Evolutionary conservation across 1,140 invertebrate species (phyloP).

Genomic region (Bombus soroeensis): DNA sequence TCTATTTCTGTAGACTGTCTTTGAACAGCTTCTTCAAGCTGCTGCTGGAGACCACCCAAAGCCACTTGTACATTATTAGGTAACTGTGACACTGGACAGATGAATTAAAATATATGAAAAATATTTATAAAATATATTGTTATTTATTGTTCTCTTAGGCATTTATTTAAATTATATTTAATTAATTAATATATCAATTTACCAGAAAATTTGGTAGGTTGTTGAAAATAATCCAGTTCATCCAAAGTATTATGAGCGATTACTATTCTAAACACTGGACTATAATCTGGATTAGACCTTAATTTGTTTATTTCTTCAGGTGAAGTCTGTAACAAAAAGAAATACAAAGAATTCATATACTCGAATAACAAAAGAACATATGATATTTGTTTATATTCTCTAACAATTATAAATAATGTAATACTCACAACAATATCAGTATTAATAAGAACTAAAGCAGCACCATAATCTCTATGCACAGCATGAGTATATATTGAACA

Average conservation of each 20-base stretch:
- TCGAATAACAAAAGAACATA: no score
- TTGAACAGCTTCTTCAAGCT: conserved; percentile 81
- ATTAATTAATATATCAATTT: conserved; percentile 50
- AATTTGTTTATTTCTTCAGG: conserved; percentile 75
- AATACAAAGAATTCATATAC: not conserved
- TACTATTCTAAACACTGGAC: conserved; percentile 79
- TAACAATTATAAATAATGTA: not conserved
- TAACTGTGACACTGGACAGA: conserved; percentile 73
- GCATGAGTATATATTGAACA: conserved; percentile 82
- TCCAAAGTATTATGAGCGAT: conserved; percentile 72
- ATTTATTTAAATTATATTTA: not conserved
- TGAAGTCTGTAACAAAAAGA: conserved; percentile 69
- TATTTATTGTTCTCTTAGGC: not conserved
- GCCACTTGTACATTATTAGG: conserved; percentile 73
- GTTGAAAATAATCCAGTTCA: conserved; percentile 70
- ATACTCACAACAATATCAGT: conserved; percentile 81
- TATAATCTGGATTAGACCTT: conserved; percentile 76
- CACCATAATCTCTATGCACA: conserved; percentile 81
- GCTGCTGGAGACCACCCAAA: conserved; percentile 81
- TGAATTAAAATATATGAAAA: conserved; percentile 31
- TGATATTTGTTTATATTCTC: not conserved
- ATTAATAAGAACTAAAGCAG: conserved; percentile 81
- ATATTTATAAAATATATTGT: not conserved
- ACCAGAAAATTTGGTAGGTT: conserved; percentile 78
- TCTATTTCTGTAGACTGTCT: conserved; percentile 80